Evolutionary conservation across 2,888 invertebrate species (phyloP).

Genomic region (Philhelius pedissequus): DNA sequence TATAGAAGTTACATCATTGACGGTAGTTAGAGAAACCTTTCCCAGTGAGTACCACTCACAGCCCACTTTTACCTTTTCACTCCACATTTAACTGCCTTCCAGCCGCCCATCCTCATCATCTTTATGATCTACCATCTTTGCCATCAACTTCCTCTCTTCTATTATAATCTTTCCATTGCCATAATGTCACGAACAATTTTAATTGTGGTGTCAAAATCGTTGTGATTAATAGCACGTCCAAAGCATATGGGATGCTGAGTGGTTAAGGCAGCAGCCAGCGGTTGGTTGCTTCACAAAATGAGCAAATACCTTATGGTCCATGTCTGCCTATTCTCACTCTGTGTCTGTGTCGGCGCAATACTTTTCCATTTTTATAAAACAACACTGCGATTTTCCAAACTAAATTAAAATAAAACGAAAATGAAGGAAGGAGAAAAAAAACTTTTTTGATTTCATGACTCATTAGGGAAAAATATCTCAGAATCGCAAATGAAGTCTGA

Average conservation of each 20-base stretch:
- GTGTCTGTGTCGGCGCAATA: constrained; percentile 4
- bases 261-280: constrained; percentile 43
- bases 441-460: constrained; percentile 65
- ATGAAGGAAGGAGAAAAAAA: neutral
- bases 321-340: constrained; percentile 52
- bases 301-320: constrained; percentile 62
- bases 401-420: neutral
- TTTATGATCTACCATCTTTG: constrained; percentile 11
- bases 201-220: constrained; percentile 67
- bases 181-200: constrained; percentile 67
- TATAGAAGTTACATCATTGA: neutral
- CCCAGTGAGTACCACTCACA: neutral
- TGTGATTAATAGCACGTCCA: constrained; percentile 66
- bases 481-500: constrained; percentile 65
- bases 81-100: neutral
- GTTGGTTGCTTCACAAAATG: constrained; percentile 50
- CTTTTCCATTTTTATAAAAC: neutral
- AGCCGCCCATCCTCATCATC: constrained; percentile 34
- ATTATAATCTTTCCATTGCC: constrained; percentile 15
- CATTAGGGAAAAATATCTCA: constrained; percentile 59
- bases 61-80: neutral
- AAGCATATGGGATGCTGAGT: constrained; percentile 22
- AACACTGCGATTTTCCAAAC: constrained; percentile 22
- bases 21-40: neutral
- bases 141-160: constrained; percentile 20